Base-by-base conservation (phyloP, 2,888 invertebrate genomes). In the Emesis furor region DNA sequence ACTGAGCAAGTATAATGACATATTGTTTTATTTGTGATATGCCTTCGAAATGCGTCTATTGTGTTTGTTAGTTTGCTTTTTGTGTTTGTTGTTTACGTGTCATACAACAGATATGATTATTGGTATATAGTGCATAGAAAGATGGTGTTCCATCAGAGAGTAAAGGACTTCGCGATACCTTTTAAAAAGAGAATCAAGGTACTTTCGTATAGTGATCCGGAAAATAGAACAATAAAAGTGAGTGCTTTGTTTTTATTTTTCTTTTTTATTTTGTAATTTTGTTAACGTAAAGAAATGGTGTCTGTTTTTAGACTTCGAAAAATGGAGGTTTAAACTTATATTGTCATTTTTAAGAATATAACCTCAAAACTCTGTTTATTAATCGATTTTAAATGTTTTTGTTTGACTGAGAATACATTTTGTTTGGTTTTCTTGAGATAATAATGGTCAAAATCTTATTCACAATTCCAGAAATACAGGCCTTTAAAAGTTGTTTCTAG, bases 121-220 rank as follows among this genome's bases (percentile, higher is more conserved):
- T 30, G 96, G 96, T 69, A 96, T 85, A 96, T 94, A 1, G 95
- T 96, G 85, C 96, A 96, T 85, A 93, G 95, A 84, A 96, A 96
- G 91, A 96, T 96, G 96, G 95, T 96, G 79, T 96, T 95, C 88
- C 96, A 96, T 81, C 95, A 96, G 85, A 94, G 96, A 87, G 92
- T 96, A 37, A 96, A 96, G 89, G 95, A 96, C 76, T 95, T 96
- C 46, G 96, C 96, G 32, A 95, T 96, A 92, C 96, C 96, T 0
- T 96, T 96, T 86, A 96, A 94, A 92, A 96, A 96, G 89, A 93
- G 96, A 82, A 94, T 96, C 7, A 94, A 95, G 88, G 92, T 90
- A 51, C 91, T 96, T 73, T 92, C 94, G 5, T 96, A 94, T 86
- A 92, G 84, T 32, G 96, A 96, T 86, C 94, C 95, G 0, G 96